Evolutionary conservation across 2,797 vertebrate genomes (phyloP), one percentile per base, ranked within the genome.

Genomic region (Acipenser transmontanus): DNA sequence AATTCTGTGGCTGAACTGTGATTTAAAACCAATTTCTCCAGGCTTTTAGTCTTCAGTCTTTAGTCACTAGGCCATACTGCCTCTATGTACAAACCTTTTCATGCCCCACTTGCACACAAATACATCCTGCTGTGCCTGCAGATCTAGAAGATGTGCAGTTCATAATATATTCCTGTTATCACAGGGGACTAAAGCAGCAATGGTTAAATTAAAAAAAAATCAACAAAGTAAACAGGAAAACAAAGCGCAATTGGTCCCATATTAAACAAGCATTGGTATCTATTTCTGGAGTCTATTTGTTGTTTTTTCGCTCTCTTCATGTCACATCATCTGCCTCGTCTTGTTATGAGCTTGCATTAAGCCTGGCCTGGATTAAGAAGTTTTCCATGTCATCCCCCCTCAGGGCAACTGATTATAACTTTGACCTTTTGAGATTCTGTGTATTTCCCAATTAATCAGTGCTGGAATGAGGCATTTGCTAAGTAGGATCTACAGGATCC

Each of bases 361-460:
- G 84, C 78, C 79, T 69, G 79, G 83, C 71, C 75, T 74, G 62
- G 71, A 85, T 85, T 84, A 85, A 82, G 78, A 87, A 88, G 69
- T 87, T 88, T 86, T 86, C 76, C 79, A 76, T 82, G 76, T 81
- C 77, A 78, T 12, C 65, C 83, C 65, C 83, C 85, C 84, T 81
- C 70, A 84, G 80, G 85, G 85, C 72, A 85, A 67, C 73, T 88
- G 87, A 91, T 90, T 91, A 88, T 88, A 88, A 81, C 77, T 85
- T 81, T 89, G 87, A 91, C 87, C 88, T 91, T 89, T 88, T 81
- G 82, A 88, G 86, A 89, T 82, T 87, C 80, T 84, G 69, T 85
- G 78, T 81, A 79, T 89, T 89, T 90, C 85, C 83, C 80, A 85
- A 81, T 91, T 91, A 91, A 91, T 91, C 88, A 91, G 83, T 70